These are phyloP conservation scores for Galbula dea DNA, from an alignment of 2,113 vertebrate species.

Conservation along the genomic window DNA sequence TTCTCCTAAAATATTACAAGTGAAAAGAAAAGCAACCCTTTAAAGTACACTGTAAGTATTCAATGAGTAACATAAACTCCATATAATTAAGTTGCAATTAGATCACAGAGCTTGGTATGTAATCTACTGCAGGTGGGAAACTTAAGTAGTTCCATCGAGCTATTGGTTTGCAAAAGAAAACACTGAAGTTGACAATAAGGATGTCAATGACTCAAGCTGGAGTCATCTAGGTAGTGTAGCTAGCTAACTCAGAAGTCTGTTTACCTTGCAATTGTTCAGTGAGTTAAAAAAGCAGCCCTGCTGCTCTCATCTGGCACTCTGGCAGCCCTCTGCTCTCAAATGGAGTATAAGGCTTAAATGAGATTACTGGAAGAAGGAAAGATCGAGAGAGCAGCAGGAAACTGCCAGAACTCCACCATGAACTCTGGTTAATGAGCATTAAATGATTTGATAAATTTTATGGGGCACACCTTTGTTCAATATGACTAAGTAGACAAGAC, in stretches of 20 bases:
- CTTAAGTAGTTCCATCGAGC: background rate
- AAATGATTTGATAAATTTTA: background rate
- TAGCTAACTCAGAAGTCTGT: slow-evolving; percentile 7
- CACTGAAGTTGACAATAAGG: background rate
- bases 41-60: background rate
- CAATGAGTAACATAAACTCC: background rate
- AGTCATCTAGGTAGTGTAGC: background rate
- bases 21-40: background rate
- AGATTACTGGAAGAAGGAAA: background rate
- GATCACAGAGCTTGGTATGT: background rate
- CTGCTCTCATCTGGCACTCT: background rate
- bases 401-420: background rate
- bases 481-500: background rate
- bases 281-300: background rate
- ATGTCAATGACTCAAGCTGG: too few relatives aligned
- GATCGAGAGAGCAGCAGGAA: background rate
- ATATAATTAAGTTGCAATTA: slow-evolving; percentile 22
- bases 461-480: background rate
- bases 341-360: background rate
- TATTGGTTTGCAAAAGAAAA: background rate
- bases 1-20: background rate
- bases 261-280: background rate
- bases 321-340: background rate
- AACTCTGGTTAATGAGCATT: background rate
- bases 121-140: slow-evolving; percentile 1